These are phyloP conservation scores for Yasuhikotakia modesta DNA, from an alignment of 2,797 vertebrate species.

Conservation along the genomic window DNA sequence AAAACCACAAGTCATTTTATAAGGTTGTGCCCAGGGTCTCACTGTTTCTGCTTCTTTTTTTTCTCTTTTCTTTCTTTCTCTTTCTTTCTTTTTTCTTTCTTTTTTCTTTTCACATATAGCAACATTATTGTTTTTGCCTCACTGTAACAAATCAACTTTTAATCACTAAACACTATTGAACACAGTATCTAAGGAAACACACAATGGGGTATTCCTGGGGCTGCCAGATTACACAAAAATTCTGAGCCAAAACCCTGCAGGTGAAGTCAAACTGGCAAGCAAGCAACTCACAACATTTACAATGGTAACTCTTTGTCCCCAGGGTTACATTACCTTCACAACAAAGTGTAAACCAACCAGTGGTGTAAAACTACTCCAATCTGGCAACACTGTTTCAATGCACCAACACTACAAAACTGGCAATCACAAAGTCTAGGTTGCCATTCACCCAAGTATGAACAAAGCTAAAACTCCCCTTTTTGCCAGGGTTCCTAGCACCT, in stretches of 20 bases:
- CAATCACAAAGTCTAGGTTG: slow-evolving; percentile 30
- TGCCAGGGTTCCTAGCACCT: slow-evolving; percentile 68
- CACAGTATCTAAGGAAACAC: too few species aligned
- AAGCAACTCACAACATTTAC: not conserved
- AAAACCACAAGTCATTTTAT: slow-evolving; percentile 50
- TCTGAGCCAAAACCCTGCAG: slow-evolving; percentile 10
- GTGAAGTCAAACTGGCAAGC: slow-evolving; percentile 7
- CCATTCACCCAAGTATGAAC: slow-evolving; percentile 28
- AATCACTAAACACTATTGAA: too few species aligned
- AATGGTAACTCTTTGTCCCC: not conserved
- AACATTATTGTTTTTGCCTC: too few species aligned
- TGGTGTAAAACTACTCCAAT: slow-evolving; percentile 16
- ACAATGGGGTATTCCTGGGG: not conserved
- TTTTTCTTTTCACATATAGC: too few species aligned
- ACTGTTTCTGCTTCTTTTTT: not conserved
- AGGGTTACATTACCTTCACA: not conserved
- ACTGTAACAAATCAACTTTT: too few species aligned
- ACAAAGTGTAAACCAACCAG: slow-evolving; percentile 13
- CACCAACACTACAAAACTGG: slow-evolving; percentile 32
- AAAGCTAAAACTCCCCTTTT: slow-evolving; percentile 37
- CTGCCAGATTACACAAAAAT: not conserved
- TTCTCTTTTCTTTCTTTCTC: not conserved
- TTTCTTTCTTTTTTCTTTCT: not conserved
- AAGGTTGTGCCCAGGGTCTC: slow-evolving; percentile 2
- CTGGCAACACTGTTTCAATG: slow-evolving; percentile 29